Percentiles rank a stretch among this genome's conserved stretches.
Evolutionary conservation across 2,113 vertebrate species (phyloP).

Genomic region (Rhinolophus ferrumequinum): DNA sequence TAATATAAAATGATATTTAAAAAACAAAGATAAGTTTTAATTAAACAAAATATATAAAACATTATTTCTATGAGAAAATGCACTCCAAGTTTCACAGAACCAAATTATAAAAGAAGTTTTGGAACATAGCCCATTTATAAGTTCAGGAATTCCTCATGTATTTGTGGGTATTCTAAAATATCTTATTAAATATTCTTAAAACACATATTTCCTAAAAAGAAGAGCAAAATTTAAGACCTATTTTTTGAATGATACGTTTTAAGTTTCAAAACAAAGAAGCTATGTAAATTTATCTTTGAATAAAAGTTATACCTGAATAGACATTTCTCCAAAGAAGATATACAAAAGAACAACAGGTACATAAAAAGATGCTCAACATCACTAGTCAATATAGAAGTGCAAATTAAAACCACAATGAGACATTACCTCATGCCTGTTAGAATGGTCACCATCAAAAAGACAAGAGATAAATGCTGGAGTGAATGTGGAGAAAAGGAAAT

Average conservation of each 20-base stretch:
- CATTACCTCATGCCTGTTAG: too few species aligned
- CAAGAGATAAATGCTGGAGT: too few species aligned
- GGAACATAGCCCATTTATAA: constrained; percentile 57
- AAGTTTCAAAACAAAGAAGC: constrained; percentile 24
- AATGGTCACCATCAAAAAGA: too few species aligned
- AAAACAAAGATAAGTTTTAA: not conserved
- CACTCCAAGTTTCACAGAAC: constrained; percentile 65
- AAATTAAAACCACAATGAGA: too few species aligned
- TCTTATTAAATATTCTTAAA: constrained; percentile 53
- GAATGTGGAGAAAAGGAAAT: too few species aligned
- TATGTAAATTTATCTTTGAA: not conserved
- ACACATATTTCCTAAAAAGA: constrained; percentile 40
- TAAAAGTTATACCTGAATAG: not conserved
- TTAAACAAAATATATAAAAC: constrained; percentile 69
- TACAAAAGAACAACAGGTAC: too few species aligned
- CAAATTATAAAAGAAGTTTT: constrained; percentile 68
- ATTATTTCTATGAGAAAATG: constrained; percentile 66
- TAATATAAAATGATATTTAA: too few species aligned
- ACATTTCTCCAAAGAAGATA: too few species aligned
- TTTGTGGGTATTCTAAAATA: constrained; percentile 58
- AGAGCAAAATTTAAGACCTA: constrained; percentile 44
- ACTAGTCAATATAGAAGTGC: too few species aligned
- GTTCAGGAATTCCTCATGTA: constrained; percentile 61
- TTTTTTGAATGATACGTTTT: not conserved
- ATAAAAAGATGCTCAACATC: too few species aligned